Base-by-base conservation (phyloP, 2,888 invertebrate species). In the Euplagia quadripunctaria region DNA sequence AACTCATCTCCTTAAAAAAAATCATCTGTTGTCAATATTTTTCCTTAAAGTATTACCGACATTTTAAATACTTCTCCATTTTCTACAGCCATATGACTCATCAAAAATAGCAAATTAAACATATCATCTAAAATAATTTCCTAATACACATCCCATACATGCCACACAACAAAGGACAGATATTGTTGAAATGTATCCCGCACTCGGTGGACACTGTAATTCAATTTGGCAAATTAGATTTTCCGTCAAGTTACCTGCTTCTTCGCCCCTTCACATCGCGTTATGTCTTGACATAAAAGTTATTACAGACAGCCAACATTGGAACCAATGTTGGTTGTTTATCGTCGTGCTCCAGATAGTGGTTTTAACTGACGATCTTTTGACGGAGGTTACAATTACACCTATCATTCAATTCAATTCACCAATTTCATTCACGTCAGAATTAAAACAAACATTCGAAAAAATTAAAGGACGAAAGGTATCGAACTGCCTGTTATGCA, bases 151-250 rank as follows among this genome's bases (percentile, higher is more conserved):
- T 75, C 72, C 71, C 78, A 76, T 64, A 72, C 71, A 76, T 72
- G 52, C 51, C 46, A 55, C 67, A 69, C 71, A 68, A 74, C 74
- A 79, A 79, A 76, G 74, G 73, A 65, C 76, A 72, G 72, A 71
- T 68, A 61, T 70, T 73, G 79, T 79, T 75, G 79, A 81, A 81
- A 82, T 82, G 89, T 90, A 90, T 92, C 91, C 85, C 82, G 76
- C 83, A 90, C 86, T 88, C 88, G 89, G 90, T 90, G 93, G 93
- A 93, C 93, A 90, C 86, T 91, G 92, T 94, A 92, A 95, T 95
- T 94, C 95, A 95, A 95, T 95, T 95, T 95, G 84, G 78, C 80
- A 93, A 94, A 95, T 95, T 94, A 94, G 93, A 95, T 95, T 94
- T 94, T 92, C 92, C 90, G 89, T 89, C 89, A 86, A 91, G 93